Conservation (phyloP, 2,113 vertebrate genomes). For the Chauna torquata region DNA sequence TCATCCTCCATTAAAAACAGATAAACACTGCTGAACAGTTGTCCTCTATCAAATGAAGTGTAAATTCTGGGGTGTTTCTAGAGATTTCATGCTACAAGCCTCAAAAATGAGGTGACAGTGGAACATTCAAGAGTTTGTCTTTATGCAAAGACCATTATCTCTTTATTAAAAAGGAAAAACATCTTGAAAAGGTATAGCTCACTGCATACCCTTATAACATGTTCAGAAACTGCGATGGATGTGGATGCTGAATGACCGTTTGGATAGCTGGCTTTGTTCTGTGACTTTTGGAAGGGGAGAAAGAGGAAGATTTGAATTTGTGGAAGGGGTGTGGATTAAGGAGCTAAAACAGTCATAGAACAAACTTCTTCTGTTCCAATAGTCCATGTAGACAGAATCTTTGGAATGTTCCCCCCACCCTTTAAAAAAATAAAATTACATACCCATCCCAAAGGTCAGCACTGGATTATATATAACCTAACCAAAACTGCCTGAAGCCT, state of each 20-base stretch:
- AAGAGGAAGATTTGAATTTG: neutral
- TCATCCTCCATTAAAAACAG: neutral
- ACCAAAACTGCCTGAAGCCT: neutral
- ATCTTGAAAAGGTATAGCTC: neutral
- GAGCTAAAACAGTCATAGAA: neutral
- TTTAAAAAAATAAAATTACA: neutral
- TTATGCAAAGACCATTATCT: neutral
- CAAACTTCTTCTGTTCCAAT: neutral
- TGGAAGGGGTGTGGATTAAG: neutral
- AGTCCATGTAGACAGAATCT: neutral
- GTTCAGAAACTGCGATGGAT: accelerated
- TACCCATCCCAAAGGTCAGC: neutral
- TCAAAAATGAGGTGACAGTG: neutral
- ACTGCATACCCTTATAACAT: no score
- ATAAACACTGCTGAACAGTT: neutral
- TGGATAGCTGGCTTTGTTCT: neutral
- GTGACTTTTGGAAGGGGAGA: neutral
- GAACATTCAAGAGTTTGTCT: neutral
- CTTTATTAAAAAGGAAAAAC: neutral
- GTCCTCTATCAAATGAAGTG: neutral
- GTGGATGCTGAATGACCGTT: neutral
- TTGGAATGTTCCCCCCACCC: neutral
- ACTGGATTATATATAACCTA: neutral
- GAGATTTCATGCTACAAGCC: neutral
- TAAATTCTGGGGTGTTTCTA: neutral